A percentile compares a stretch with the other conserved stretches of the same genome.
Conservation (phyloP, 2,797 vertebrate genomes). For the Fistularia tabacaria region DNA sequence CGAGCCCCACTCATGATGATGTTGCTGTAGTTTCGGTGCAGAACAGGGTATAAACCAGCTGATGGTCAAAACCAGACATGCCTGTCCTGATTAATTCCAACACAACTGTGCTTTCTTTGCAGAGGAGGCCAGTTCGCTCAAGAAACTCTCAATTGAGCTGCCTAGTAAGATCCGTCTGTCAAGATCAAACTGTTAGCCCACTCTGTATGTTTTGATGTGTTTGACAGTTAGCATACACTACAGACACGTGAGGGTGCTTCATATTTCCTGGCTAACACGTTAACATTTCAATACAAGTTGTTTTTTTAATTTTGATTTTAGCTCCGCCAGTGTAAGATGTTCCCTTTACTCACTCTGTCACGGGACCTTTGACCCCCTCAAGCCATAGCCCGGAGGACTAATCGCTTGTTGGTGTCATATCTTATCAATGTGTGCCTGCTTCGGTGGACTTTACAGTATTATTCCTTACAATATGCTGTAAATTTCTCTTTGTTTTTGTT, state of each 20-base stretch:
- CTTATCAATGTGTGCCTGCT: conserved; percentile 51
- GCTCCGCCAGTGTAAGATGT: too few relatives aligned
- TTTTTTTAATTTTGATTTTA: neutral
- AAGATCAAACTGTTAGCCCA: conserved; percentile 9
- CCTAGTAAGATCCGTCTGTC: conserved; percentile 76
- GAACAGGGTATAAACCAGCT: neutral
- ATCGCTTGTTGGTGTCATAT: conserved; percentile 37
- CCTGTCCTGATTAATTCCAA: conserved; percentile 44
- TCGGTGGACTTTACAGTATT: conserved; percentile 75
- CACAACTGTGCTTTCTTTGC: conserved; percentile 75
- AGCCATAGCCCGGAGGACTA: conserved; percentile 28
- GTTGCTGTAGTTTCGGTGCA: too few relatives aligned
- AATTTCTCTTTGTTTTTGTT: conserved; percentile 84
- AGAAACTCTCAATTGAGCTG: conserved; percentile 82
- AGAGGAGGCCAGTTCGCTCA: conserved; percentile 75
- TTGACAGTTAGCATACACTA: conserved; percentile 32
- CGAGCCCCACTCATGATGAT: too few relatives aligned
- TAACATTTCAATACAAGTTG: conserved; percentile 30
- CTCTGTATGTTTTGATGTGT: conserved; percentile 45
- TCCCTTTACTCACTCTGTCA: neutral
- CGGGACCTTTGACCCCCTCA: conserved; percentile 1
- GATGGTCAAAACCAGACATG: conserved; percentile 1
- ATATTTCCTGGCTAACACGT: conserved; percentile 37
- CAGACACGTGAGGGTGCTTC: conserved; percentile 12
- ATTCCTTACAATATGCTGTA: conserved; percentile 78